Conservation (phyloP, 1,140 invertebrate genomes). For the Atta cephalotes region DNA sequence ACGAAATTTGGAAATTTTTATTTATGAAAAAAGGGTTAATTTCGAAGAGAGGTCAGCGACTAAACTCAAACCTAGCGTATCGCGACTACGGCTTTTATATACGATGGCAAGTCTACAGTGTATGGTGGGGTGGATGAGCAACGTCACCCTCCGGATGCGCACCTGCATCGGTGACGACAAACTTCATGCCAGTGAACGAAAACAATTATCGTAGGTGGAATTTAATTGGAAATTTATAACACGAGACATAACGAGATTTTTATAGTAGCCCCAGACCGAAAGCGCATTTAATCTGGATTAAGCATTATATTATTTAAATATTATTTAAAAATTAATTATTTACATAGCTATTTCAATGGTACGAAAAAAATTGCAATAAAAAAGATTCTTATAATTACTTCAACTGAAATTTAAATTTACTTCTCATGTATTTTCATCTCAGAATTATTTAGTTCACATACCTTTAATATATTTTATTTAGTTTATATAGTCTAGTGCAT, state of each 20-base stretch:
- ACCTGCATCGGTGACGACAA: slow-evolving; percentile 65
- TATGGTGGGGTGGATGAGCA: slow-evolving; percentile 57
- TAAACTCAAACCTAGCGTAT: slow-evolving; percentile 61
- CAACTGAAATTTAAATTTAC: neutral
- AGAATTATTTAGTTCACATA: too few species aligned
- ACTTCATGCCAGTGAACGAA: slow-evolving; percentile 24
- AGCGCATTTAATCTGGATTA: neutral
- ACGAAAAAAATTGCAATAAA: neutral
- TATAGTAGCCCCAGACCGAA: neutral
- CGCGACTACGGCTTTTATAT: slow-evolving; percentile 64
- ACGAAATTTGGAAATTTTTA: neutral
- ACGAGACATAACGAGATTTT: neutral
- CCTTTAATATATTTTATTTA: too few species aligned
- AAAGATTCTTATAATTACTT: neutral
- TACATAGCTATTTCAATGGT: neutral
- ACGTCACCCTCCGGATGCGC: slow-evolving; percentile 63
- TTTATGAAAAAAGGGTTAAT: slow-evolving; percentile 29
- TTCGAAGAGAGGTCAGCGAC: slow-evolving; percentile 49
- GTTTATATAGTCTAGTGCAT: too few species aligned
- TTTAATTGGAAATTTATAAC: slow-evolving; percentile 52
- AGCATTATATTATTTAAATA: too few species aligned
- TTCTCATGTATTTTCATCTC: too few species aligned
- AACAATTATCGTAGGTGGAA: slow-evolving; percentile 43
- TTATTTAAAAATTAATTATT: slow-evolving; percentile 12
- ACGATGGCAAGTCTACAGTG: slow-evolving; percentile 15